These are phyloP conservation scores for Homalodisca vitripennis DNA, from an alignment of 1,140 invertebrate genomes.

Conservation along the genomic window DNA sequence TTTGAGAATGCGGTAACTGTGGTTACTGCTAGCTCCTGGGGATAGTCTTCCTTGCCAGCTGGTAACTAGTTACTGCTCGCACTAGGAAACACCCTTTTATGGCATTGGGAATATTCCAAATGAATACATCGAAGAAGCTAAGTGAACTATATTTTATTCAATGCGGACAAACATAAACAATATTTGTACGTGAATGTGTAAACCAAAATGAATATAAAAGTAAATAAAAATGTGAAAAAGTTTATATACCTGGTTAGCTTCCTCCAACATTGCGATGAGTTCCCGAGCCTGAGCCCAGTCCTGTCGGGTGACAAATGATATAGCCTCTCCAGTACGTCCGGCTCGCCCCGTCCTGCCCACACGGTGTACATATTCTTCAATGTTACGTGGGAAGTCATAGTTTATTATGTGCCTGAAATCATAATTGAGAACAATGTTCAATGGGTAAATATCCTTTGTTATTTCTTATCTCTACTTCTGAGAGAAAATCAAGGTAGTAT, in stretches of 20 bases:
- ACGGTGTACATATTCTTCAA: slow-evolving; percentile 90
- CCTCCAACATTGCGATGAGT: slow-evolving; percentile 64
- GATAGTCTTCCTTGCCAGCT: no score
- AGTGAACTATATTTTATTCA: neutral
- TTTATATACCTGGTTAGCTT: slow-evolving; percentile 64
- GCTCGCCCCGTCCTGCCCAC: slow-evolving; percentile 86
- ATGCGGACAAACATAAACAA: no score
- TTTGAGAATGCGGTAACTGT: no score
- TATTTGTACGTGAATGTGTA: no score
- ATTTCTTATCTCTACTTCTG: neutral
- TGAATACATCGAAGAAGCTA: neutral
- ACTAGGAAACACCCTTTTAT: no score
- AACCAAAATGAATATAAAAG: no score
- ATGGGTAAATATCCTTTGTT: no score
- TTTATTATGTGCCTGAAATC: slow-evolving; percentile 66
- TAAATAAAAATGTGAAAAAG: no score
- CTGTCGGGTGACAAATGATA: slow-evolving; percentile 82
- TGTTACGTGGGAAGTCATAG: slow-evolving; percentile 87
- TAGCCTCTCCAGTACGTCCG: slow-evolving; percentile 80
- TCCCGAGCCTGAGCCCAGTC: slow-evolving; percentile 74
- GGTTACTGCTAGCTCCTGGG: no score
- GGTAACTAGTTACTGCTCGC: no score
- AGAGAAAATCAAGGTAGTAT: neutral
- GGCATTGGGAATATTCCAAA: no score
- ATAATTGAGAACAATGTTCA: neutral